phyloP scores from a whole-genome alignment of 1,140 invertebrate genomes.

The Drosophila busckii region DNA sequence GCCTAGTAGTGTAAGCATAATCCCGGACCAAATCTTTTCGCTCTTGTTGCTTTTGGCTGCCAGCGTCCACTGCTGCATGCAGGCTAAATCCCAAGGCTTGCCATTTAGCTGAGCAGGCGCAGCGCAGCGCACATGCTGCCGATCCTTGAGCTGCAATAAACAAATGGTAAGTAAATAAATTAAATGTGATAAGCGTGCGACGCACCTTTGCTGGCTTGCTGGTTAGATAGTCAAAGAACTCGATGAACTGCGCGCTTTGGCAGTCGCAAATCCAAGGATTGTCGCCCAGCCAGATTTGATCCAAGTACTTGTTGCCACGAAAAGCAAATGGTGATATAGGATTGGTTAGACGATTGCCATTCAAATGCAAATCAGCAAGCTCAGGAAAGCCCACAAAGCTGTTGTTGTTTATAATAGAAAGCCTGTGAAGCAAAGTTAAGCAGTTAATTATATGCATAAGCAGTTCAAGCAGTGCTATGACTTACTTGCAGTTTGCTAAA shows the following conservation, averaged over 20 bases:
- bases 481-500: slow-evolving; percentile 79
- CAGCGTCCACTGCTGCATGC: slow-evolving; percentile 82
- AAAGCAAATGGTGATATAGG: slow-evolving; percentile 82
- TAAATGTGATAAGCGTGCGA: rapidly evolving
- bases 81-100: slow-evolving; percentile 84
- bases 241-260: slow-evolving; percentile 80
- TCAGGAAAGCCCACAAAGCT: slow-evolving; percentile 81
- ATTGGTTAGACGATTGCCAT: slow-evolving; percentile 84
- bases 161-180: not conserved
- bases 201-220: slow-evolving; percentile 81
- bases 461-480: too few species aligned
- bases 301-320: slow-evolving; percentile 81
- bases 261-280: slow-evolving; percentile 89
- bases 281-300: slow-evolving; percentile 81
- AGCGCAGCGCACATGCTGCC: slow-evolving; percentile 80
- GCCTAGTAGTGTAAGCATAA: slow-evolving; percentile 79
- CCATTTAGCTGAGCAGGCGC: slow-evolving; percentile 83
- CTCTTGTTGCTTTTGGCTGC: slow-evolving; percentile 65
- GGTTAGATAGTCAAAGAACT: slow-evolving; percentile 82
- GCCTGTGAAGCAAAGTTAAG: slow-evolving; percentile 19
- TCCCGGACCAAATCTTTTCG: slow-evolving; percentile 82
- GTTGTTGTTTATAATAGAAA: slow-evolving; percentile 68
- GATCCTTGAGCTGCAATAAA: slow-evolving; percentile 50
- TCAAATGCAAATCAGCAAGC: slow-evolving; percentile 81
- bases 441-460: not conserved